These are phyloP conservation scores for Drosophila subpulchrella DNA, from an alignment of 1,140 invertebrate genomes.

Conservation along the genomic window DNA sequence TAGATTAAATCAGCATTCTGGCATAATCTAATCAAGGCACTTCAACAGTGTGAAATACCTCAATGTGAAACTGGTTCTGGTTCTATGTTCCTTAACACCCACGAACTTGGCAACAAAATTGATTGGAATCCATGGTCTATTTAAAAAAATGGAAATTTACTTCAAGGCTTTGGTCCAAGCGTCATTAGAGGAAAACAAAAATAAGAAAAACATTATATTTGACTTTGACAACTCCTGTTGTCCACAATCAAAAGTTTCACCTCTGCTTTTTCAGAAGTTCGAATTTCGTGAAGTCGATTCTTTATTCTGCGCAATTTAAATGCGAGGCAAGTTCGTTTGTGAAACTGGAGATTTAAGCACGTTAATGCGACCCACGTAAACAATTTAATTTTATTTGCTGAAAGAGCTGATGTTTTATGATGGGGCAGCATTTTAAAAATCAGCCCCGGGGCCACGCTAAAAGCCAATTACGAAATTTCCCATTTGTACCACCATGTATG, in stretches of 20 bases:
- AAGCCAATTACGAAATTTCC: constrained; percentile 30
- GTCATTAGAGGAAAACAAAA: constrained; percentile 22
- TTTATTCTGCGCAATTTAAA: constrained; percentile 19
- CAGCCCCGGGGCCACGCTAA: background rate
- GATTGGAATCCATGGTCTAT: background rate
- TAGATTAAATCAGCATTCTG: background rate
- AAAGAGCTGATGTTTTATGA: constrained; percentile 5
- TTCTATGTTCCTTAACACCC: background rate
- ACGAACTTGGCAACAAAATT: constrained; percentile 19
- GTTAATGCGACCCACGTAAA: constrained; percentile 6
- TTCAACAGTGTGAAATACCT: background rate
- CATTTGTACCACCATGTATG: constrained; percentile 6
- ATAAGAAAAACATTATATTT: constrained; percentile 25
- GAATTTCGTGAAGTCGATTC: constrained; percentile 12
- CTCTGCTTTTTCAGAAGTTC: constrained; percentile 28
- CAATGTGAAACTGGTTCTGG: constrained; percentile 15
- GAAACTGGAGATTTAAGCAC: constrained; percentile 12
- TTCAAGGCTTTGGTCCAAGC: constrained; percentile 23
- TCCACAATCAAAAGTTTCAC: constrained; percentile 47
- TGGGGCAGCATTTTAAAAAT: background rate
- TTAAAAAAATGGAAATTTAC: constrained; percentile 33
- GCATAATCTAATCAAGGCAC: constrained; percentile 22
- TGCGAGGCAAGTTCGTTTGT: background rate
- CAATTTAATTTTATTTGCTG: constrained; percentile 24
- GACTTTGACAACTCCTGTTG: constrained; percentile 26